phyloP scores from a whole-genome alignment of 2,888 invertebrate genomes.

The Dynastes grantii region DNA sequence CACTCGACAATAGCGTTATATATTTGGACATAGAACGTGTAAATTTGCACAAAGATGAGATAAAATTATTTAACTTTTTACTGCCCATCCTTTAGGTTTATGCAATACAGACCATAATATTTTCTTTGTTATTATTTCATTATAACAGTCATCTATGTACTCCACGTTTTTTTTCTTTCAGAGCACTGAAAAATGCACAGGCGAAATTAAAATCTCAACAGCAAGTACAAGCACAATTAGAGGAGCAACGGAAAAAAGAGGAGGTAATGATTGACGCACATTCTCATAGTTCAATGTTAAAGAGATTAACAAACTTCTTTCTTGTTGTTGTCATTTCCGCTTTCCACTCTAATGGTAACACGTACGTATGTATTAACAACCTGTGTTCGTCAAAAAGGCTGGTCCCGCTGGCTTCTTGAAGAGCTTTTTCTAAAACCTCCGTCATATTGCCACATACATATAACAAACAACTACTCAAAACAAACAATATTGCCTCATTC shows the following conservation, averaged over 20 bases:
- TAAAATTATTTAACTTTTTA: too few species aligned
- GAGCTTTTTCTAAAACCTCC: slow-evolving; percentile 88
- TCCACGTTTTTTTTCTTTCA: slow-evolving; percentile 69
- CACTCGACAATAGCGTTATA: too few species aligned
- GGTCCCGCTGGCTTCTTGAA: slow-evolving; percentile 95
- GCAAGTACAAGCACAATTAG: slow-evolving; percentile 83
- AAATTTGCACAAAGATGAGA: too few species aligned
- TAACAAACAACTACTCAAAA: slow-evolving; percentile 47
- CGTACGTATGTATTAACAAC: slow-evolving; percentile 38
- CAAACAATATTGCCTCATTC: slow-evolving; percentile 68
- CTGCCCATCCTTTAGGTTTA: too few species aligned
- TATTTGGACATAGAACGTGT: too few species aligned
- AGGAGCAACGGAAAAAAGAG: slow-evolving; percentile 73
- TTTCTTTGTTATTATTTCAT: too few species aligned
- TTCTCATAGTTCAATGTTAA: slow-evolving; percentile 14
- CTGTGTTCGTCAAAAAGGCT: slow-evolving; percentile 74
- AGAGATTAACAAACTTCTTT: slow-evolving; percentile 55
- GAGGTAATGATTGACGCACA: slow-evolving; percentile 74
- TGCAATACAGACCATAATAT: too few species aligned
- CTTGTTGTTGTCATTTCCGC: slow-evolving; percentile 50
- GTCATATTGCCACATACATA: slow-evolving; percentile 57
- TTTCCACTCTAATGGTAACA: slow-evolving; percentile 46
- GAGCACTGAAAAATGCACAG: slow-evolving; percentile 92
- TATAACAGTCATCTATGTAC: too few species aligned
- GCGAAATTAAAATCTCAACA: slow-evolving; percentile 91